Evolutionary conservation across 2,888 invertebrate species (phyloP), one percentile per base, ranked within the genome.

Genomic region (Eutolmus rufibarbis): DNA sequence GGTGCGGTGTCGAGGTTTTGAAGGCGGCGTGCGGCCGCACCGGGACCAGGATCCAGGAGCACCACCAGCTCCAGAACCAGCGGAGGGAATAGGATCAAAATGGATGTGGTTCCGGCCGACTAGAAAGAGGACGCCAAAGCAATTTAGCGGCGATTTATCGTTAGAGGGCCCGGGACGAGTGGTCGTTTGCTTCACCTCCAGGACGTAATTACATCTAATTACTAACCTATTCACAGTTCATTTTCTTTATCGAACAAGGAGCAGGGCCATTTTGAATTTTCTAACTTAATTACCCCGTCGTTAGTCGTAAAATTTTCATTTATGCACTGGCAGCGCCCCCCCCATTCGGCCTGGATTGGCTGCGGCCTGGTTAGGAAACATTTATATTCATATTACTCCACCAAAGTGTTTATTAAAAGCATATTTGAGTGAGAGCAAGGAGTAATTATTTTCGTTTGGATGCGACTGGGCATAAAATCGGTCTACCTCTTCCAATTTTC

Each of bases 151-250:
- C 79, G 31, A 40, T 78, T 78, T 78, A 78, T 43, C 46, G 78
- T 16, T 14, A 12, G 43, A 43, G 43, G 16, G 23, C 12, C n/a
- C 43, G 43, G 23, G 78, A 43, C 19, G 43, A 78, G 37, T 40
- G 43, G 43, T 78, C 40, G 78, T 51, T 79, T 79, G 23, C 79
- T 51, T 51, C 51, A 78, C 78, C 40, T 78, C 40, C 78, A 78
- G 78, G 78, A 78, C 78, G 43, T 78, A 78, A 79, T 79, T 79
- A 79, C 46, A 51, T 40, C 46, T 46, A 79, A 51, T 79, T 79
- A 28, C 46, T 23, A 79, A 79, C 79, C 79, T 79, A 51, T 79
- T 79, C 79, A 79, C 79, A 79, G 51, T 79, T 79, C 46, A 79
- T 79, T 79, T 79, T 79, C 51, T 51, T 79, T 51, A 78, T 78